Evolutionary conservation across 2,113 vertebrate genomes (phyloP), one percentile per base, ranked within the genome.

Genomic region (Tenrec ecaudatus): DNA sequence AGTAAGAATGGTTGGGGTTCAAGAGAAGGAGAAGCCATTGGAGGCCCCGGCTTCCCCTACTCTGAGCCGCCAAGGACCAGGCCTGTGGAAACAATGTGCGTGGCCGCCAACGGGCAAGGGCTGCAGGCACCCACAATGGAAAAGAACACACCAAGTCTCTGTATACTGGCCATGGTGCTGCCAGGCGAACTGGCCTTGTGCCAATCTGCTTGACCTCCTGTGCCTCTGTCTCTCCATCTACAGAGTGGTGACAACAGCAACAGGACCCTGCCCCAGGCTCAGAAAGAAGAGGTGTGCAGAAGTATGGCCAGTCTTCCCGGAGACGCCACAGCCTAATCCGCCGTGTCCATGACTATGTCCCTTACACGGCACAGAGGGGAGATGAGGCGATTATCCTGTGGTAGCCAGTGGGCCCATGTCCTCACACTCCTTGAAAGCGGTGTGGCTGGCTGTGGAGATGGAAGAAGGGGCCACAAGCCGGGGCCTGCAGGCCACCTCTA

Each of bases 241-340:
- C n/a, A 16, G 88, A 69, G 40, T 3, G 14, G 22, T 20, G 62
- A 1, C 11, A 22, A 1, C 11, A 22, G 33, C 0, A 16, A 8
- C 14, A 11, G 62, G 1, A 38, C 36, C 27, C 14, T 75, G 2
- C 3, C 9, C 8, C 23, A 23, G 53, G 23, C 14, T 53, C 79
- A n/a, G 15, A 36, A 57, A 40, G 75, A 73, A 20, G 20, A 81
- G 33, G 9, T 9, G 0, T 1, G 38, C 11, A 64, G 3, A 29
- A 19, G 47, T 60, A 82, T 10, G 14, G 62, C 1, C 6, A 2
- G 43, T 31, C 57, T 16, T 19, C n/a, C 8, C 15, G 3, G 23
- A 66, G 6, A 2, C 22, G 19, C 53, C 47, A 10, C 2, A 6
- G 15, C 11, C 38, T 3, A 1, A 33, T 33, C 78, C 20, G 80